Percentiles rank a stretch among this genome's conserved stretches.
Conservation (phyloP, 2,888 invertebrate species). For the Caenorhabditis japonica region DNA sequence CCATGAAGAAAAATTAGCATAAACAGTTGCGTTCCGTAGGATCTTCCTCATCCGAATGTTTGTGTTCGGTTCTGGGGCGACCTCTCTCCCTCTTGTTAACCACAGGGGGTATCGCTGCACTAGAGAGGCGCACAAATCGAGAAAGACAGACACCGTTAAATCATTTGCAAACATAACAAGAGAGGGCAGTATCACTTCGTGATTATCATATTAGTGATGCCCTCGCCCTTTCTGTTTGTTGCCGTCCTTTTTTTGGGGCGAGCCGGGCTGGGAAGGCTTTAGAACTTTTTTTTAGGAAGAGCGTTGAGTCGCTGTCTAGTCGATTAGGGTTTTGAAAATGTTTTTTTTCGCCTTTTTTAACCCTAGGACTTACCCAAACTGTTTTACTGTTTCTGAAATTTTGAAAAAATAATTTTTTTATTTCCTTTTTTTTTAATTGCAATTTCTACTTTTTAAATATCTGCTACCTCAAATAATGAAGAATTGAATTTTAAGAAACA, state of each 20-base stretch:
- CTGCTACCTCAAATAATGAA: no score
- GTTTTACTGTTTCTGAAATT: no score
- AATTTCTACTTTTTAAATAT: no score
- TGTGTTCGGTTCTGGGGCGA: constrained; percentile 35
- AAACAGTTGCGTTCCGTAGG: constrained; percentile 18
- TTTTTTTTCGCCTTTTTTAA: no score
- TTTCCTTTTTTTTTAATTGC: no score
- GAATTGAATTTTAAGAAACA: no score
- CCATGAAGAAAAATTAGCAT: constrained; percentile 22
- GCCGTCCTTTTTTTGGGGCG: constrained; percentile 19
- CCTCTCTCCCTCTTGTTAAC: constrained; percentile 3
- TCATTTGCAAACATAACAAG: constrained; percentile 51
- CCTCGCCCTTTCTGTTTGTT: constrained; percentile 23
- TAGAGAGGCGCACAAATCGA: neutral
- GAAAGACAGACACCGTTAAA: constrained; percentile 41
- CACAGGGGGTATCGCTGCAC: constrained; percentile 33
- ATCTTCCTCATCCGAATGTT: constrained; percentile 22
- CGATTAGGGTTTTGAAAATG: no score
- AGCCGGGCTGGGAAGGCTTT: constrained; percentile 6
- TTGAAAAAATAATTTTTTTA: no score
- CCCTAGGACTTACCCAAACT: no score
- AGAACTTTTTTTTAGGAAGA: neutral
- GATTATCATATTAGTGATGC: constrained; percentile 52
- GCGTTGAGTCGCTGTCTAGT: no score
- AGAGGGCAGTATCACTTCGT: constrained; percentile 42